These are phyloP conservation scores for Alouatta palliata DNA, from an alignment of 2,113 vertebrate genomes.

Conservation along the genomic window DNA sequence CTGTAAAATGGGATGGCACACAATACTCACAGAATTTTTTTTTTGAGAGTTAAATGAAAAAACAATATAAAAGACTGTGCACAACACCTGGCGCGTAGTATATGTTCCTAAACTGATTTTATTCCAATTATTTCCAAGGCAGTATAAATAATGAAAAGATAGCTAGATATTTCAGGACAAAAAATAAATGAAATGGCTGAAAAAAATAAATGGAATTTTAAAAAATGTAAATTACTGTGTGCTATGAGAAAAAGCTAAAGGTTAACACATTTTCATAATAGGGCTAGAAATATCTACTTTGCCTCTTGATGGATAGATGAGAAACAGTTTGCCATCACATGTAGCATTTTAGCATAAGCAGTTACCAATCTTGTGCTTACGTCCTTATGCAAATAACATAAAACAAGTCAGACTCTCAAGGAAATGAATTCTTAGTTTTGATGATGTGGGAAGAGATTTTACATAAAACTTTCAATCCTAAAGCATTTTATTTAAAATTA, in stretches of 20 bases:
- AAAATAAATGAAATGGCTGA: not conserved
- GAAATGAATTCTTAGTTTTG: constrained; percentile 68
- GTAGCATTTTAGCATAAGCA: constrained; percentile 63
- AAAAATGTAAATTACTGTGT: constrained; percentile 36
- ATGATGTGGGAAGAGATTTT: constrained; percentile 67
- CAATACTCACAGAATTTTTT: not conserved
- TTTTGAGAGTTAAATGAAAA: constrained; percentile 42
- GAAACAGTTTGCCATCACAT: constrained; percentile 39
- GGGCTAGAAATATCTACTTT: constrained; percentile 19
- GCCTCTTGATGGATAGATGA: constrained; percentile 31
- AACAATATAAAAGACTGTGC: not conserved
- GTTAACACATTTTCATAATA: constrained; percentile 47
- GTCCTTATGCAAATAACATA: constrained; percentile 69
- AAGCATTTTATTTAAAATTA: constrained; percentile 64
- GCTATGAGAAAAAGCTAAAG: constrained; percentile 33
- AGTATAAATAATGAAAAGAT: constrained; percentile 34
- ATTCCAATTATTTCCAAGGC: not conserved
- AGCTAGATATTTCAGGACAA: not conserved
- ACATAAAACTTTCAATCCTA: constrained; percentile 54
- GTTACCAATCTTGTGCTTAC: constrained; percentile 58
- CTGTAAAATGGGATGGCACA: not conserved
- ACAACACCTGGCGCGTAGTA: not conserved
- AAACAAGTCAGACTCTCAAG: constrained; percentile 57
- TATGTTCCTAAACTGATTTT: constrained; percentile 43
- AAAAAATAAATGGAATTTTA: constrained; percentile 18